Percentiles rank a stretch among this genome's conserved stretches.
These are phyloP conservation scores for Papilio demoleus DNA, from an alignment of 2,888 invertebrate species.

Conservation along the genomic window DNA sequence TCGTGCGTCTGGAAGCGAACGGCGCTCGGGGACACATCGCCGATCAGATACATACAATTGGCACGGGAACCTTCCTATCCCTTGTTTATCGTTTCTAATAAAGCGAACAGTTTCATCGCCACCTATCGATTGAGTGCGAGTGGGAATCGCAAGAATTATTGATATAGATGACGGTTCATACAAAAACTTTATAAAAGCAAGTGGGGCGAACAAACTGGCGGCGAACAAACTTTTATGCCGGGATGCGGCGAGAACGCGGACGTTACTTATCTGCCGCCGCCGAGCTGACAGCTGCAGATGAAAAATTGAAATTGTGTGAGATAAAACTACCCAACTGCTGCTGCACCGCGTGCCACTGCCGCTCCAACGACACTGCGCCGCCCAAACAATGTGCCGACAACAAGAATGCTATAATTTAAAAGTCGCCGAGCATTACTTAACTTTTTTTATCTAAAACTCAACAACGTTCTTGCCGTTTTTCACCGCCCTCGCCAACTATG, in stretches of 20 bases:
- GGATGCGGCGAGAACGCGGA: constrained; percentile 71
- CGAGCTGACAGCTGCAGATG: constrained; percentile 82
- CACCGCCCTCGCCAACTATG: constrained; percentile 31
- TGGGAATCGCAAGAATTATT: constrained; percentile 72
- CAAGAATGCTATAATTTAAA: constrained; percentile 55
- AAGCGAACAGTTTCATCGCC: constrained; percentile 49
- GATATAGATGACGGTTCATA: constrained; percentile 68
- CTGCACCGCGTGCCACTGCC: constrained; percentile 72
- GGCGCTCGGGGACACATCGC: constrained; percentile 34
- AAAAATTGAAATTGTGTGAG: constrained; percentile 84
- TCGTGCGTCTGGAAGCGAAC: constrained; percentile 31
- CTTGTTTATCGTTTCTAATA: constrained; percentile 47
- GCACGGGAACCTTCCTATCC: constrained; percentile 34
- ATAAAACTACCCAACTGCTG: constrained; percentile 81
- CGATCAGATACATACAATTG: constrained; percentile 41
- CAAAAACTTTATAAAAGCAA: constrained; percentile 81
- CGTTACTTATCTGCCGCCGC: constrained; percentile 81
- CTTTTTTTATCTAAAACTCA: constrained; percentile 34
- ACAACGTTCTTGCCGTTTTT: constrained; percentile 24
- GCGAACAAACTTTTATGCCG: constrained; percentile 76
- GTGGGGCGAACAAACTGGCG: constrained; percentile 79
- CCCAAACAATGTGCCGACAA: constrained; percentile 72
- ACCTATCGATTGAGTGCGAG: constrained; percentile 60
- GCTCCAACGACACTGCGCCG: constrained; percentile 71
- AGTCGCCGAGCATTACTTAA: constrained; percentile 41